Evolutionary conservation across 2,113 vertebrate genomes (phyloP), one percentile per base, ranked within the genome.

Genomic region (Catagonus wagneri): DNA sequence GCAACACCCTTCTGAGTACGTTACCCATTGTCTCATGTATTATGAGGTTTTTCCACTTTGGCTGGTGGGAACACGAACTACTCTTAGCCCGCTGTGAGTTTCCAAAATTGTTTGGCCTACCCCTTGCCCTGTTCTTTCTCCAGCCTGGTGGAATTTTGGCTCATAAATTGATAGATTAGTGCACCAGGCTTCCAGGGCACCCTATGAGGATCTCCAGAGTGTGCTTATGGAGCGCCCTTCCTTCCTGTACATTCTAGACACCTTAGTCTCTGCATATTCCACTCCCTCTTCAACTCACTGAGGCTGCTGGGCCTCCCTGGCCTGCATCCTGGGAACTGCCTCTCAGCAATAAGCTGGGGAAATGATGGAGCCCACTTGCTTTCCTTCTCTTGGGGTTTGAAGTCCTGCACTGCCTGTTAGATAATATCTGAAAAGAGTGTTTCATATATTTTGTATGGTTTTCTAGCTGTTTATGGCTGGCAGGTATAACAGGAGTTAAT

Each of bases 371-470:
- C 61, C 66, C 17, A n/a, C 74, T 79, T 66, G 15, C 83, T 85
- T 86, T 85, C 87, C 25, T 79, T 78, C 68, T 81, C 9, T 34
- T 13, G 17, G 75, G 27, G 27, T 63, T 75, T 65, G 92, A 20
- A 95, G 84, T 34, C 50, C 56, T 23, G 2, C 7, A 6, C 27
- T 83, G 32, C 66, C 80, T 29, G 7, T 78, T 34, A 58, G 1
- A 60, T 1, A 36, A 0, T 56, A 56, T 85, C 74, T 86, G 44
- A 74, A 68, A 85, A 65, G 61, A 78, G 3, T 54, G 27, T 80
- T 69, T 39, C 63, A 32, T 20, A 3, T 66, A 83, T 80, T 96
- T 85, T 74, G 54, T 96, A 65, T 86, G 88, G 16, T 86, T 72
- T 96, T 78, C 34, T 86, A 85, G 27, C 89, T 90, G 23, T 78